Conservation (phyloP, 2,797 vertebrate species). For the Acanthopagrus latus region DNA sequence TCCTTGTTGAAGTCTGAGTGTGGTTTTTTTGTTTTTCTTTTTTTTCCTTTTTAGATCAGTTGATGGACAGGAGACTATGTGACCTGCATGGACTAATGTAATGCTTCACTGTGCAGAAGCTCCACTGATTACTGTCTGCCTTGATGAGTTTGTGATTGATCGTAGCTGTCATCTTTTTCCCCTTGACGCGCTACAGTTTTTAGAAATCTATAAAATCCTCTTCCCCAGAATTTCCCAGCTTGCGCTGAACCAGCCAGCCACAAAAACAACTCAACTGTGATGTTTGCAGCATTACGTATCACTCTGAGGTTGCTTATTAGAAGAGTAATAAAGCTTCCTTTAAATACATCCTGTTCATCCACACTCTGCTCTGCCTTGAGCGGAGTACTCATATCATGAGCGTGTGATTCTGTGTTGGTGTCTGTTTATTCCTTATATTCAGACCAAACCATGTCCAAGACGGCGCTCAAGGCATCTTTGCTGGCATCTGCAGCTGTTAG, state of each 20-base stretch:
- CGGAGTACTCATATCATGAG: conserved; percentile 46
- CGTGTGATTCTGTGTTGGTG: conserved; percentile 55
- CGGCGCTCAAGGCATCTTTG: conserved; percentile 56
- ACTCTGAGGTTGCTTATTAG: conserved; percentile 11
- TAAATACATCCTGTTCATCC: conserved; percentile 34
- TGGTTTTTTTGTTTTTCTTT: background rate
- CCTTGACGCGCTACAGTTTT: conserved; percentile 15
- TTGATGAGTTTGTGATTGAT: conserved; percentile 66
- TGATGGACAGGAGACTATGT: conserved; percentile 38
- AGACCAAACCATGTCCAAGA: conserved; percentile 58
- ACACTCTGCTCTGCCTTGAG: conserved; percentile 40
- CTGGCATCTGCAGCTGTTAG: conserved; percentile 70
- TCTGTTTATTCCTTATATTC: conserved; percentile 66
- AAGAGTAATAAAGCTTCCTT: conserved; percentile 22
- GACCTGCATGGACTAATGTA: conserved; percentile 42
- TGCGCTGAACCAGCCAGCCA: conserved; percentile 15
- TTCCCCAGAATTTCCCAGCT: background rate
- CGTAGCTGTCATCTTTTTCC: conserved; percentile 24
- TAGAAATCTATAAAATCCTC: conserved; percentile 33
- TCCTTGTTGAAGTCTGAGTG: conserved; percentile 20
- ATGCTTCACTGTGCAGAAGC: conserved; percentile 31
- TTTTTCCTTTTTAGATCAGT: conserved; percentile 6
- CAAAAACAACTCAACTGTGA: conserved; percentile 21
- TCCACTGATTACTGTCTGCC: conserved; percentile 42
- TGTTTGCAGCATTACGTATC: conserved; percentile 24